Evolutionary conservation across 92 coral and sea anemone genomes (phyloP), one percentile per base, ranked within the genome.

Genomic region (Parazoanthus atlanticus): DNA sequence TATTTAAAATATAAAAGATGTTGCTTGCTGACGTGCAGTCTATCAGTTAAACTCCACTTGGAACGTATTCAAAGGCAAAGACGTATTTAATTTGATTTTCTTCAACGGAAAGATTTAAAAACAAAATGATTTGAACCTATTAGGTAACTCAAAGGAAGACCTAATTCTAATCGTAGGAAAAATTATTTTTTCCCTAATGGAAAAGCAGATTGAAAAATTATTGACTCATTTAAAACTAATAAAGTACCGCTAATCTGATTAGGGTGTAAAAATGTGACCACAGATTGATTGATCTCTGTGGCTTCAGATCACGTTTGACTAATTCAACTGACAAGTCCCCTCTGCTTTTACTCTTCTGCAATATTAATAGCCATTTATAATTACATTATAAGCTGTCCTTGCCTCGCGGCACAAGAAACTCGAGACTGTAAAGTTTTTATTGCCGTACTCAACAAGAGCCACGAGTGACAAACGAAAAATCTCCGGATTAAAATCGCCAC

Each of bases 321-420:
- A 25, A 47, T 67, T 84, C 17, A 40, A 23, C 41, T 70, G 76
- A 84, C 87, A 70, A 84, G 41, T 69, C 38, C 8, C 64, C 52
- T 84, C 78, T 29, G 87, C 65, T 84, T 84, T 47, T 28, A 69
- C 77, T 84, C 40, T 26, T 25, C 77, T 84, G 21, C 65, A 69
- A 46, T 84, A 67, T 84, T 69, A 69, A 84, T 84, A 84, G 61
- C 87, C 58, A 28, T 41, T 84, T 84, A 84, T 84, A 84, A 84
- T 69, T 41, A 31, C 87, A 84, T 84, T 84, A 84, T 30, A 23
- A 70, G 10, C 3, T 69, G 32, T 28, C 26, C 49, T 21, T 75
- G 28, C 46, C 87, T 84, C 29, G 66, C 43, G 87, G 87, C 33
- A 30, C 78, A 15, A 41, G 66, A 31, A 81, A 43, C 32, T 19